A percentile compares a stretch with the other conserved stretches of the same genome.
Evolutionary conservation across 2,888 invertebrate genomes (phyloP).

Genomic region (Clusia tigrina): DNA sequence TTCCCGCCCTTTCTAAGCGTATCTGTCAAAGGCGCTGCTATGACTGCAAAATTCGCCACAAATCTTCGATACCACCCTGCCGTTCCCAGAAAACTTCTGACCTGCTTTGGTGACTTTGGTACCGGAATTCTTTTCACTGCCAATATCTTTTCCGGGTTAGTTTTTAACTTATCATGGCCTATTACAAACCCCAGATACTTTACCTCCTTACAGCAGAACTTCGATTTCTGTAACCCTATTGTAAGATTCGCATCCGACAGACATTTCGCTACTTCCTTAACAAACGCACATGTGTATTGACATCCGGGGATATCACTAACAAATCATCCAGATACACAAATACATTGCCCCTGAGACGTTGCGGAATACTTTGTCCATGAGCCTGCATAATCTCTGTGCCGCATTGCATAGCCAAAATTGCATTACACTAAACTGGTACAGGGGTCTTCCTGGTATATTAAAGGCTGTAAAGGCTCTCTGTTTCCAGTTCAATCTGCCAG

Average conservation of each 20-base stretch:
- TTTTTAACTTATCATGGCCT: constrained; percentile 7
- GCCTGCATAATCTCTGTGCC: constrained; percentile 14
- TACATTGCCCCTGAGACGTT: constrained; percentile 14
- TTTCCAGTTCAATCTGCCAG: neutral
- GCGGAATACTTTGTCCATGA: constrained; percentile 27
- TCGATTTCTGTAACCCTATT: constrained; percentile 19
- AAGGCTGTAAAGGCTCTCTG: neutral
- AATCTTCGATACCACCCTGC: constrained; percentile 34
- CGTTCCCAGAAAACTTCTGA: constrained; percentile 33
- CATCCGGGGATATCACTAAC: constrained; percentile 14
- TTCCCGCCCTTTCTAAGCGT: neutral
- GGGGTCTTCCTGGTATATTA: neutral
- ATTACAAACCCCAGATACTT: constrained; percentile 22
- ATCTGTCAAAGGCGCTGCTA: constrained; percentile 20
- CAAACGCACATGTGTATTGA: constrained; percentile 13
- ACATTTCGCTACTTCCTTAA: too few species aligned
- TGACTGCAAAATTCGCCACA: constrained; percentile 24
- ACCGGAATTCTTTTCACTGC: constrained; percentile 17
- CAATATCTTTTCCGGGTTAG: constrained; percentile 17
- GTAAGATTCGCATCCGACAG: constrained; percentile 17
- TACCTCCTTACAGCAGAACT: constrained; percentile 24
- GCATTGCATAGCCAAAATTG: constrained; percentile 19
- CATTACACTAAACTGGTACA: constrained; percentile 12
- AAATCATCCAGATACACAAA: constrained; percentile 23
- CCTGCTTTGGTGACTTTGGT: constrained; percentile 23